Conservation (phyloP, 2,113 vertebrate genomes). For the Sitta europaea region DNA sequence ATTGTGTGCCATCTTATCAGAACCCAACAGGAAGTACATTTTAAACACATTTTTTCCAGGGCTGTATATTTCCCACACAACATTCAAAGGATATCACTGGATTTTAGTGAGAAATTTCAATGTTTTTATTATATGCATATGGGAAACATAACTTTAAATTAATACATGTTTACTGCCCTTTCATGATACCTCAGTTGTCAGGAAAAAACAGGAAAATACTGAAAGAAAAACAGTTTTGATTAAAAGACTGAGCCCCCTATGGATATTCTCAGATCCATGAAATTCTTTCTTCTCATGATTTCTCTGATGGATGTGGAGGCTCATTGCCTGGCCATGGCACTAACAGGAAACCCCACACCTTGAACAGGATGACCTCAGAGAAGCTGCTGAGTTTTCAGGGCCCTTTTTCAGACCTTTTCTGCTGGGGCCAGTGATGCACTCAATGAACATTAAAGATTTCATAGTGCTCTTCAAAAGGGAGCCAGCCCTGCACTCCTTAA, state of each 20-base stretch:
- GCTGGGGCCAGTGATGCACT: neutral
- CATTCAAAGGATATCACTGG: slow-evolving; percentile 16
- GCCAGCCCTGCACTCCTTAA: neutral
- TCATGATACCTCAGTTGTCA: slow-evolving; percentile 21
- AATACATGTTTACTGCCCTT: slow-evolving; percentile 56
- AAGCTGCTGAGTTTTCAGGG: neutral
- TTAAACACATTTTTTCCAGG: neutral
- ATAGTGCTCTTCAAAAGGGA: slow-evolving; percentile 12
- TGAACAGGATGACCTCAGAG: slow-evolving; percentile 24
- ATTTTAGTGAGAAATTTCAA: slow-evolving; percentile 20
- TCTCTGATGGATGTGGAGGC: neutral
- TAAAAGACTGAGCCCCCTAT: slow-evolving; percentile 34
- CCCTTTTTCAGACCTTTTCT: neutral
- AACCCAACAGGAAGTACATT: neutral
- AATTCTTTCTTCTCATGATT: slow-evolving; percentile 36
- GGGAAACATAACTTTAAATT: slow-evolving; percentile 56
- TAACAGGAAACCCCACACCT: slow-evolving; percentile 34
- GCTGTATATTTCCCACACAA: neutral
- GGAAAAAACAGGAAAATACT: slow-evolving; percentile 11
- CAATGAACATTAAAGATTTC: slow-evolving; percentile 11
- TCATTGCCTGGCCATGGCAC: neutral
- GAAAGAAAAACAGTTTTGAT: slow-evolving; percentile 47
- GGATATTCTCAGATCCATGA: slow-evolving; percentile 31
- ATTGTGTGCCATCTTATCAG: neutral
- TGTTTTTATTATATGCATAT: slow-evolving; percentile 54